Base-by-base conservation (phyloP, 35 echinoderm and acorn worm species). In the Ophiothrix spiculata region DNA sequence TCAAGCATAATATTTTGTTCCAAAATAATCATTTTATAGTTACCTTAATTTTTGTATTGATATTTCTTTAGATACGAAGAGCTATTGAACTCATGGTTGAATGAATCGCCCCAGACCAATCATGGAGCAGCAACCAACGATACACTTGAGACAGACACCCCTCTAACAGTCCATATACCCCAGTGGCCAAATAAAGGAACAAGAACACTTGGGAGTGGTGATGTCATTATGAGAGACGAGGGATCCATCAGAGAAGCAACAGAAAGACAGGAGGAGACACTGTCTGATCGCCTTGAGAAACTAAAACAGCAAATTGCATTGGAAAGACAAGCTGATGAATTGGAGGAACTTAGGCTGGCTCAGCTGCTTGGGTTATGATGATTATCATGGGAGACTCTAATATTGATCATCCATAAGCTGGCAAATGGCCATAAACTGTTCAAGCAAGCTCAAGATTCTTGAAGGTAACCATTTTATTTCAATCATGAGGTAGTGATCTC, bases 281-380 rank as follows among this genome's bases (percentile, higher is more conserved):
- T 82, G 80, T 39, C 40, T 32, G 39, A 82, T 29, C 40, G 80
- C 34, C 42, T 82, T 1, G 38, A 40, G 32, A 33, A 82, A 14
- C 40, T 82, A 12, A 54, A 31, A 33, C 32, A 46, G 40, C 31
- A 31, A 34, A 82, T 82, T 0, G 80, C 40, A 33, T 45, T 41
- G 23, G 80, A 82, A 31, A 39, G 40, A 8, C 0, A 31, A 54
- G 80, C 80, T 0, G 80, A 45, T 1, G 49, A 45, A 82, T 45
- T 82, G 1, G 40, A 39, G 33, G 80, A 82, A 32, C 40, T 82
- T 32, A 45, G 80, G 54, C 40, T 82, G 40, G 40, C 80, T 1
- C 40, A 32, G 40, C 31, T 82, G 15, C 80, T 82, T 29, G 49
- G 29, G 14, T 45, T 82, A 39, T 82, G 40, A 54, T n/a, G n/a